Conservation (phyloP, 2,888 invertebrate genomes). For the Euclidia mi region DNA sequence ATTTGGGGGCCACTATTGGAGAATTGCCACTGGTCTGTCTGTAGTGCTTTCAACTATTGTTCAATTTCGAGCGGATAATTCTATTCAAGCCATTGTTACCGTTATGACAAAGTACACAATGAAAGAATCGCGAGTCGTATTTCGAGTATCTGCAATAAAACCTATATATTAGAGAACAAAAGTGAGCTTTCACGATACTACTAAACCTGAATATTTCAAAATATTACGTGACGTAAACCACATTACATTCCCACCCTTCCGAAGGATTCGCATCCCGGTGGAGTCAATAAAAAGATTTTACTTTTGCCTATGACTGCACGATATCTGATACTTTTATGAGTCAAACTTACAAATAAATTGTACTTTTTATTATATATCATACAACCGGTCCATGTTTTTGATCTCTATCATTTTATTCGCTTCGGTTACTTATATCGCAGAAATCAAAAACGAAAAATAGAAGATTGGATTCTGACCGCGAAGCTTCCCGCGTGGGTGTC, state of each 20-base stretch:
- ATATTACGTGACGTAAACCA: slow-evolving; percentile 42
- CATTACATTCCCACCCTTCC: slow-evolving; percentile 34
- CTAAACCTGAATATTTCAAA: slow-evolving; percentile 39
- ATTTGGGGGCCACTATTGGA: too few species aligned
- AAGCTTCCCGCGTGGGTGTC: too few species aligned
- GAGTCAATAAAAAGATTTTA: slow-evolving; percentile 53
- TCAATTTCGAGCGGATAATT: background rate
- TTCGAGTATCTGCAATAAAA: background rate
- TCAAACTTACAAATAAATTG: slow-evolving; percentile 37
- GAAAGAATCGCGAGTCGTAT: too few species aligned
- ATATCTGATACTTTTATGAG: slow-evolving; percentile 47
- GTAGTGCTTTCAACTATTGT: too few species aligned
- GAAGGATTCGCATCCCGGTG: slow-evolving; percentile 34
- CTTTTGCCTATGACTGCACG: slow-evolving; percentile 48
- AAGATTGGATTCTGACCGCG: too few species aligned
- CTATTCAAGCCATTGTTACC: background rate
- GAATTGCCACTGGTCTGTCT: too few species aligned
- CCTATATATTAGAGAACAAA: background rate
- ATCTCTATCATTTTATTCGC: background rate
- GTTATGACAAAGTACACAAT: too few species aligned
- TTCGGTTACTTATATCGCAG: background rate
- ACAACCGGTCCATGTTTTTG: background rate
- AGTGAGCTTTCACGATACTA: slow-evolving; percentile 1
- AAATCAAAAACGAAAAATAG: too few species aligned
- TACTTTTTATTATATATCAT: background rate